These are phyloP conservation scores for Lampris incognitus DNA, from an alignment of 2,113 vertebrate genomes.

Conservation along the genomic window DNA sequence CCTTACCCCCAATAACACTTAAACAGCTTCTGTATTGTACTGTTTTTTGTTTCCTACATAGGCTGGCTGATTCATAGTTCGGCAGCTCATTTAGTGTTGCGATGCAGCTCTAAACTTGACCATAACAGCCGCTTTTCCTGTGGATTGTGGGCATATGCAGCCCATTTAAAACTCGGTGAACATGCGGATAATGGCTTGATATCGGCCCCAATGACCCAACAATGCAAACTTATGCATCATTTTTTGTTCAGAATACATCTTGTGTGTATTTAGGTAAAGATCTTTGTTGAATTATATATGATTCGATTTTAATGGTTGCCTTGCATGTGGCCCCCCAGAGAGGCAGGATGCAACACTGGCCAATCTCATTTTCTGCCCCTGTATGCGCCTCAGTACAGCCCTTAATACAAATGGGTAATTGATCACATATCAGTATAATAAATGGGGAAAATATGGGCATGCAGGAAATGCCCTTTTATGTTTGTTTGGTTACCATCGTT, in stretches of 20 bases:
- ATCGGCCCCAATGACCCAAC: background rate
- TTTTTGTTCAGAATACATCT: slow-evolving; percentile 4
- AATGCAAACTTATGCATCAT: background rate
- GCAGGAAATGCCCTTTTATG: slow-evolving; percentile 29
- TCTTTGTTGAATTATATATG: slow-evolving; percentile 13
- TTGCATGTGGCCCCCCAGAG: slow-evolving; percentile 12
- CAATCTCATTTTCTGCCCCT: background rate
- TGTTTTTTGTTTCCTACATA: background rate
- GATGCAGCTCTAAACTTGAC: background rate
- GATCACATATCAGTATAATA: slow-evolving; percentile 23
- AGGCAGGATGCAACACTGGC: slow-evolving; percentile 32
- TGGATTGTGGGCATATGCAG: slow-evolving; percentile 1
- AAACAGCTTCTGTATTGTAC: background rate
- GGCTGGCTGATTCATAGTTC: slow-evolving; percentile 8
- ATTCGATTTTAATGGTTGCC: slow-evolving; percentile 24
- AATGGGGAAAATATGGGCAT: slow-evolving; percentile 4
- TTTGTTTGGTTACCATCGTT: slow-evolving; percentile 42
- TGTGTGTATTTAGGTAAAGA: background rate
- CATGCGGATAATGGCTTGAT: background rate
- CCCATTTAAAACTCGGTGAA: background rate
- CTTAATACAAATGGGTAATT: slow-evolving; percentile 44
- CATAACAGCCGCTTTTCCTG: background rate
- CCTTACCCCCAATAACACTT: background rate
- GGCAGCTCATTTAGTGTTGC: background rate
- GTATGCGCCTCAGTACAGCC: slow-evolving; percentile 19